These are phyloP conservation scores for Chrysoperla carnea DNA, from an alignment of 1,140 invertebrate species.

Conservation along the genomic window DNA sequence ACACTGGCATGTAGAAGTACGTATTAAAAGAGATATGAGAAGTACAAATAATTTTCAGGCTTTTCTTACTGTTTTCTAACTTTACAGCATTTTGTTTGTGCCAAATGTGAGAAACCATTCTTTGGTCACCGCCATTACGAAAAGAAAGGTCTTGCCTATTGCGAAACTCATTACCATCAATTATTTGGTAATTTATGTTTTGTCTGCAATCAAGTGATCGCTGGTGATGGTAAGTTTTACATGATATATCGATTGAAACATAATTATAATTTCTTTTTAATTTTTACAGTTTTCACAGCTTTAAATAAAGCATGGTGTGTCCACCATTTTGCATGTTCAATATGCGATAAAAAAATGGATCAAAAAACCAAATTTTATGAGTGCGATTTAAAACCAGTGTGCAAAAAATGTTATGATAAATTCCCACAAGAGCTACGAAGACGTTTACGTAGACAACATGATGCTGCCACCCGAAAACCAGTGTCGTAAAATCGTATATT, in stretches of 20 bases:
- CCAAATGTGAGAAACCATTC: slow-evolving; percentile 99
- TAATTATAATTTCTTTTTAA: neutral
- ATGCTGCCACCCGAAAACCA: slow-evolving; percentile 38
- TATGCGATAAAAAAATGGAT: slow-evolving; percentile 95
- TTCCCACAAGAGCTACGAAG: slow-evolving; percentile 89
- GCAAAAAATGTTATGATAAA: slow-evolving; percentile 96
- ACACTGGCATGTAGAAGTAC: slow-evolving; percentile 95
- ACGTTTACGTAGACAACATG: slow-evolving; percentile 60
- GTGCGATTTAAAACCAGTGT: slow-evolving; percentile 94
- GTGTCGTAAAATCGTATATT: slow-evolving; percentile 5
- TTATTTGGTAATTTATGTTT: slow-evolving; percentile 98
- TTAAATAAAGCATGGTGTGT: slow-evolving; percentile 99
- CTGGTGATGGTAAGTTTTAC: slow-evolving; percentile 72
- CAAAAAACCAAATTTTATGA: slow-evolving; percentile 99
- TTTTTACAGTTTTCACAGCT: slow-evolving; percentile 82
- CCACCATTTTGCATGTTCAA: slow-evolving; percentile 95
- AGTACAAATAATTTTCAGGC: neutral
- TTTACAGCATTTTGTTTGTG: slow-evolving; percentile 92
- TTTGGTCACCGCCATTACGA: slow-evolving; percentile 98
- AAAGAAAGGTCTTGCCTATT: slow-evolving; percentile 96
- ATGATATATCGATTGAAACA: neutral
- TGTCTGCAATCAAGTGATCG: slow-evolving; percentile 96
- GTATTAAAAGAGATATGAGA: slow-evolving; percentile 1
- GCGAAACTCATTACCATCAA: slow-evolving; percentile 98
- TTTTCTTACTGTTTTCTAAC: neutral